Conservation (phyloP, 2,113 vertebrate species). For the Lota lota region DNA sequence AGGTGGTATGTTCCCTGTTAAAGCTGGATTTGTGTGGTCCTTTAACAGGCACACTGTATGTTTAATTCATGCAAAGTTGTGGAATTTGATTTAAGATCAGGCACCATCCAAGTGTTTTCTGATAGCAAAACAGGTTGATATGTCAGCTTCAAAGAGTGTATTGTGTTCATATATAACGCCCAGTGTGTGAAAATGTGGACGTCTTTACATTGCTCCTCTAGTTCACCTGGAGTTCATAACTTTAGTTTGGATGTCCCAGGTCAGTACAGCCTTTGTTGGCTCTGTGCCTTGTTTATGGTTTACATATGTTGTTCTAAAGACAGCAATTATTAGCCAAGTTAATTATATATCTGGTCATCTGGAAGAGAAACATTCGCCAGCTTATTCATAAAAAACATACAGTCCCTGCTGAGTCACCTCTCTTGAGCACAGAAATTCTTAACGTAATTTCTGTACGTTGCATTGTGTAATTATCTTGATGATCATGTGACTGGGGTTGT, state of each 20-base stretch:
- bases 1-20: too few relatives aligned
- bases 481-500: too few relatives aligned
- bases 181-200: too few relatives aligned
- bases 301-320: background rate
- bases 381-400: background rate
- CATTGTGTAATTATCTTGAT: too few relatives aligned
- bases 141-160: too few relatives aligned
- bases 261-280: background rate
- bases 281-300: slow-evolving; percentile 30
- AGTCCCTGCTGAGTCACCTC: background rate
- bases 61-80: background rate
- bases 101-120: background rate
- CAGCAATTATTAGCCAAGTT: slow-evolving; percentile 18
- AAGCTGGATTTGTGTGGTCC: too few relatives aligned
- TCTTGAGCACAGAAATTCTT: too few relatives aligned
- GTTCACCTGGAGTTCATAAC: background rate
- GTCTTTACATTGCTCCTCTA: background rate
- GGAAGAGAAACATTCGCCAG: slow-evolving; percentile 7
- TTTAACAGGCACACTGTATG: background rate
- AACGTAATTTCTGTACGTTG: too few relatives aligned
- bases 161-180: too few relatives aligned
- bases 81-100: background rate
- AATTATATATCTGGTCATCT: background rate
- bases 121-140: background rate
- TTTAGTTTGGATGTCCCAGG: slow-evolving; percentile 3